Percentiles rank a stretch among this genome's conserved stretches.
Conservation (phyloP, 1,140 invertebrate genomes). For the Melipona quadrifasciata region DNA sequence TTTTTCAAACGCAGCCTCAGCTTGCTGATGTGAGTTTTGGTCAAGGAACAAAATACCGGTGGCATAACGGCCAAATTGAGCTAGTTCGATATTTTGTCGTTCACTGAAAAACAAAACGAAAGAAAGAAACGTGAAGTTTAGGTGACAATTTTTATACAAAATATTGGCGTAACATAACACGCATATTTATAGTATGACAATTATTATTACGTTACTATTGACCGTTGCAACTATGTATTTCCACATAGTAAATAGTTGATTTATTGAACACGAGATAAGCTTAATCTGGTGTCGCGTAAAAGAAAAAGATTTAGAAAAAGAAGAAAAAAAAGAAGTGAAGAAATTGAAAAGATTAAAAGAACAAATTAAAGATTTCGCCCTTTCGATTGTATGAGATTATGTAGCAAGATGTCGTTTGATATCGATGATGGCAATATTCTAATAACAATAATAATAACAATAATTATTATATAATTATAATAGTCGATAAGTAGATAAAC, state of each 20-base stretch:
- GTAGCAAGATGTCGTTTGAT: not conserved
- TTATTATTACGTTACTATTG: too few species aligned
- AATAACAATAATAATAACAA: not conserved
- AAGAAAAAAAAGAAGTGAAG: too few species aligned
- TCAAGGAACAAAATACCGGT: conserved; percentile 98
- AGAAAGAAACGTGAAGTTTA: not conserved
- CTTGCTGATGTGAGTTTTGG: conserved; percentile 89
- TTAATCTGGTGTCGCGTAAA: too few species aligned
- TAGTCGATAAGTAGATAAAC: conserved; percentile 15
- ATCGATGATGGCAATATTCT: too few species aligned
- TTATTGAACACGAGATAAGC: too few species aligned
- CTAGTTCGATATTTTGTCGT: conserved; percentile 90
- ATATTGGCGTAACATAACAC: not conserved
- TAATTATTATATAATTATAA: not conserved
- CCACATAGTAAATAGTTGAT: too few species aligned
- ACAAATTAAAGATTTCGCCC: too few species aligned
- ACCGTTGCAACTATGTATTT: too few species aligned
- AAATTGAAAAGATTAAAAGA: too few species aligned
- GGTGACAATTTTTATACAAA: not conserved
- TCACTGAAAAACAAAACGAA: conserved; percentile 77
- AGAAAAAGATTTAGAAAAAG: too few species aligned
- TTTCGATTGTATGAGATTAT: too few species aligned
- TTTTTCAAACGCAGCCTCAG: conserved; percentile 90
- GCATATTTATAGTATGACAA: too few species aligned
- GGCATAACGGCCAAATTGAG: conserved; percentile 94